A percentile compares a stretch with the other conserved stretches of the same genome.
Evolutionary conservation across 2,113 vertebrate genomes (phyloP).

Genomic region (Verasper variegatus): DNA sequence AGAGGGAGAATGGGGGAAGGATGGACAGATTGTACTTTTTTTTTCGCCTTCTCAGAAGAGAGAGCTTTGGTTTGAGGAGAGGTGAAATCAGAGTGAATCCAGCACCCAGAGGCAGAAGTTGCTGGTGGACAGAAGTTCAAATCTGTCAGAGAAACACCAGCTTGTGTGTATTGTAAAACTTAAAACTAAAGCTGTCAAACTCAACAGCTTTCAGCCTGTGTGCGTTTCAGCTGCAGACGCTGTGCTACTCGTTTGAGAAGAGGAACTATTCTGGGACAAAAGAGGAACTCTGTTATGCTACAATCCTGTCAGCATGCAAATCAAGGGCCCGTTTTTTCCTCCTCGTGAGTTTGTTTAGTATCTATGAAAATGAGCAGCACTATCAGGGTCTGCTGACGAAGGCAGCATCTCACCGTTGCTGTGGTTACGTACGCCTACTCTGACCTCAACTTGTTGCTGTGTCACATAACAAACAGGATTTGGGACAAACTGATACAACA

Average conservation of each 20-base stretch:
- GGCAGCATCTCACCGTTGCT: conserved; percentile 19
- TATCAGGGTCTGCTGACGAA: conserved; percentile 7
- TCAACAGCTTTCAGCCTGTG: not conserved
- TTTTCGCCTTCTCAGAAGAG: conserved; percentile 49
- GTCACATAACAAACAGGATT: not conserved
- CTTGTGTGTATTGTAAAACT: not conserved
- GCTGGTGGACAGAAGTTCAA: conserved; percentile 24
- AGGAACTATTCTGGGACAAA: conserved; percentile 51
- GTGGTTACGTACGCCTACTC: conserved; percentile 6
- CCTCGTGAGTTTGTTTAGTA: conserved; percentile 20
- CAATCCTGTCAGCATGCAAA: conserved; percentile 69
- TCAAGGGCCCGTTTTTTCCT: conserved; percentile 4
- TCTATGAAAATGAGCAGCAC: conserved; percentile 70
- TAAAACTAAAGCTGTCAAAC: not conserved
- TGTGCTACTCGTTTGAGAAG: conserved; percentile 37
- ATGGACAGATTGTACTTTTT: conserved; percentile 69
- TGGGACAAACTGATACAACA: too few species aligned
- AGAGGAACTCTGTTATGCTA: conserved; percentile 61
- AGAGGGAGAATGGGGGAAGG: conserved; percentile 53
- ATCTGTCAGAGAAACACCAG: conserved; percentile 9
- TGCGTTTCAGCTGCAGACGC: not conserved
- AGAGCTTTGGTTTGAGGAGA: conserved; percentile 45
- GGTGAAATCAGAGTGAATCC: conserved; percentile 65
- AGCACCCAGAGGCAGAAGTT: conserved; percentile 52
- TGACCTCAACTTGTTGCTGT: not conserved